Percentiles rank a stretch among this genome's conserved stretches.
Conservation (phyloP, 1,140 invertebrate species). For the Drusus annulatus region DNA sequence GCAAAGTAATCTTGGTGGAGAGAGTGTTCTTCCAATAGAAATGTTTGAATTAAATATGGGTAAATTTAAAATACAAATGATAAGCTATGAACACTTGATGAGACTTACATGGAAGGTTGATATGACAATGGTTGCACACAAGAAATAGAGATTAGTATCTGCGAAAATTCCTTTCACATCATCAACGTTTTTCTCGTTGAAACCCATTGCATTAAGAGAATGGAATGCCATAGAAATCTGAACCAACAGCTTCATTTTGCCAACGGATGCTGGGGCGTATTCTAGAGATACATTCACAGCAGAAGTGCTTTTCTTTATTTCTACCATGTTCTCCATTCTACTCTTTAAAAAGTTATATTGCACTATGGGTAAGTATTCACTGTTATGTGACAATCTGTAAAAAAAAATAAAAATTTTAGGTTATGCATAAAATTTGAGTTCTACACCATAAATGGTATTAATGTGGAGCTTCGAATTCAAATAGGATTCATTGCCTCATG, state of each 20-base stretch:
- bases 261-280: slow-evolving; percentile 79
- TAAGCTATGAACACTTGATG: no score
- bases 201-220: slow-evolving; percentile 83
- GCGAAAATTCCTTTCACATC: slow-evolving; percentile 97
- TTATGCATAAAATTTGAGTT: no score
- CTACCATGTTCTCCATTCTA: slow-evolving; percentile 81
- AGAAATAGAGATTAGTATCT: slow-evolving; percentile 94
- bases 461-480: no score
- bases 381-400: slow-evolving; percentile 75
- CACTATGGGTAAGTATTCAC: slow-evolving; percentile 87
- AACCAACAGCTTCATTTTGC: slow-evolving; percentile 81
- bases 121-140: slow-evolving; percentile 94
- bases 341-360: slow-evolving; percentile 87
- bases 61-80: no score
- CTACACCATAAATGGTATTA: no score
- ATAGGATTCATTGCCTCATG: no score
- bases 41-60: no score
- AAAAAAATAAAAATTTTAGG: no score
- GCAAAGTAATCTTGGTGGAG: no score
- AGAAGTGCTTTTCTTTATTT: slow-evolving; percentile 73
- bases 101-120: slow-evolving; percentile 92
- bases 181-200: slow-evolving; percentile 94
- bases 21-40: no score
- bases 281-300: slow-evolving; percentile 74
- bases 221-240: slow-evolving; percentile 87